Percentiles rank a stretch among this genome's conserved stretches.
Evolutionary conservation across 2,888 invertebrate genomes (phyloP).

Genomic region (Shargacucullia verbasci): DNA sequence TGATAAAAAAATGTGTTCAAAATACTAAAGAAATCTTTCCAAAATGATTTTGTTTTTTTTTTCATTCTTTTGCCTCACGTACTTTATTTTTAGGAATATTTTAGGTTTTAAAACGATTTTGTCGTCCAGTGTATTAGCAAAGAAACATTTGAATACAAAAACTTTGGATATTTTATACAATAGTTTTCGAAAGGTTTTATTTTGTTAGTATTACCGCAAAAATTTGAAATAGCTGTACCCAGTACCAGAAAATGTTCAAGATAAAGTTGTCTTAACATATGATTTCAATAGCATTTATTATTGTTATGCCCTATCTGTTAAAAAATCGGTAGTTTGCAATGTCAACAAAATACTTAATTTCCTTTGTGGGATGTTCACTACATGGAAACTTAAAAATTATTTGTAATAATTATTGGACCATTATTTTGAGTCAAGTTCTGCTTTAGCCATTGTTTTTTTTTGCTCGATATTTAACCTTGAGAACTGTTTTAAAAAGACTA

Average conservation of each 20-base stretch:
- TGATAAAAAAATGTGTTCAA: slow-evolving; percentile 47
- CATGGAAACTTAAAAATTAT: no score
- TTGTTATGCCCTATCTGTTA: slow-evolving; percentile 26
- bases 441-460: slow-evolving; percentile 14
- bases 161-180: slow-evolving; percentile 35
- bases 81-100: slow-evolving; percentile 9
- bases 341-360: neutral
- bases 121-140: neutral
- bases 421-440: slow-evolving; percentile 17
- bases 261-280: slow-evolving; percentile 49
- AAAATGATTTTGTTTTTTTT: slow-evolving; percentile 11
- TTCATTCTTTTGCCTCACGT: slow-evolving; percentile 10
- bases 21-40: slow-evolving; percentile 22
- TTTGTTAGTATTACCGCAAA: slow-evolving; percentile 21
- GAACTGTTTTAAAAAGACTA: slow-evolving; percentile 17
- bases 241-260: slow-evolving; percentile 47
- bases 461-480: slow-evolving; percentile 11
- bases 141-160: neutral
- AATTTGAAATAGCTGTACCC: slow-evolving; percentile 35
- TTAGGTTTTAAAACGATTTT: neutral
- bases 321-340: no score
- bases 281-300: slow-evolving; percentile 51
- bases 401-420: slow-evolving; percentile 1
- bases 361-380: no score
- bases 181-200: slow-evolving; percentile 24